phyloP scores from a whole-genome alignment of 2,888 invertebrate species.

The Latrodectus elegans region DNA sequence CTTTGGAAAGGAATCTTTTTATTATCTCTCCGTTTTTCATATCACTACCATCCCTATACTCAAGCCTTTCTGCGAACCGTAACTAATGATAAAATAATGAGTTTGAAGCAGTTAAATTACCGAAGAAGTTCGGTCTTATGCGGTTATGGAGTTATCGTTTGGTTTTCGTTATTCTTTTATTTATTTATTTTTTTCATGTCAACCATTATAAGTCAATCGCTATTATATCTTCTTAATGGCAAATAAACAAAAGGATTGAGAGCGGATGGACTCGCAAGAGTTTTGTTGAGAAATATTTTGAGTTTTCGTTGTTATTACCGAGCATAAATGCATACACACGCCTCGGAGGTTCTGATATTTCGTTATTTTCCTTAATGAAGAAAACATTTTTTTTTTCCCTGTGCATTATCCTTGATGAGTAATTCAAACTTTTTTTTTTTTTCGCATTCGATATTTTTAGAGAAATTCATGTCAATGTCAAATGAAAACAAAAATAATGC shows the following conservation, averaged over 20 bases:
- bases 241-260: constrained; percentile 35
- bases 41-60: constrained; percentile 41
- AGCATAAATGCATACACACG: background rate
- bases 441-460: no score
- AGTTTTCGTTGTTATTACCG: constrained; percentile 12
- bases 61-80: constrained; percentile 53
- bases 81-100: constrained; percentile 67
- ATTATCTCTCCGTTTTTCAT: constrained; percentile 40
- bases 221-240: constrained; percentile 51
- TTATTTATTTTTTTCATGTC: constrained; percentile 20
- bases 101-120: constrained; percentile 44
- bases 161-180: constrained; percentile 16
- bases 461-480: no score
- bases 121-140: constrained; percentile 39
- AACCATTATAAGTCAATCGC: constrained; percentile 41
- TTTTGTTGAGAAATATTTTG: constrained; percentile 31
- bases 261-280: constrained; percentile 4
- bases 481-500: no score
- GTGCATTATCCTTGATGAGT: no score
- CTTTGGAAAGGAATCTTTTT: constrained; percentile 48
- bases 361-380: no score
- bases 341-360: background rate
- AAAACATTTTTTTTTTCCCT: no score
- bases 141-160: constrained; percentile 47
- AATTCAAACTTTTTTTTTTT: no score